Conservation (phyloP, 1,140 invertebrate species). For the Caenorhabditis tropicalis region DNA sequence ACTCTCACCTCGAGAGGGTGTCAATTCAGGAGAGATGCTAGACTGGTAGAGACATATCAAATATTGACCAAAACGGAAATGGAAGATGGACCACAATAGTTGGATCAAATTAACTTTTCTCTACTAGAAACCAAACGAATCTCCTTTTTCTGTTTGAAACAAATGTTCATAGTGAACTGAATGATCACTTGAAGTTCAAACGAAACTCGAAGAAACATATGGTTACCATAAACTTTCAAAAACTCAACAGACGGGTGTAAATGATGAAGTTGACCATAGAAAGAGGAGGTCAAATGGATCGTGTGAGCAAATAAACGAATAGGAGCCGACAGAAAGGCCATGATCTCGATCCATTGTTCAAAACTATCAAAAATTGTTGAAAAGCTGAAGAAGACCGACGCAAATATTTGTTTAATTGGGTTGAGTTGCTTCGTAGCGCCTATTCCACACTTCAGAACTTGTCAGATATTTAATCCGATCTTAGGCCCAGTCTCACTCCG, state of each 20-base stretch:
- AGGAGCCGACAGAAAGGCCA: slow-evolving; percentile 2
- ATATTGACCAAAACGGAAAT: slow-evolving; percentile 43
- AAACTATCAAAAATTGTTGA: slow-evolving; percentile 33
- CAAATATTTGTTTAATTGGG: slow-evolving; percentile 45
- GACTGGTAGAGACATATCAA: slow-evolving; percentile 36
- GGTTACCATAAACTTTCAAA: not conserved
- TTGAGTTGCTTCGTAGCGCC: not conserved
- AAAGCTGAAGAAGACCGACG: not conserved
- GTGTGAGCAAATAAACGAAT: slow-evolving; percentile 13
- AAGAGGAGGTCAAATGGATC: not conserved
- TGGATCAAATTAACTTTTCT: not conserved
- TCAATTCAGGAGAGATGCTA: slow-evolving; percentile 21
- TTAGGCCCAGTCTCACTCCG: not conserved
- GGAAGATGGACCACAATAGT: slow-evolving; percentile 15
- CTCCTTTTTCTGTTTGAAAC: not conserved
- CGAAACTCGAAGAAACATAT: not conserved
- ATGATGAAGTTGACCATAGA: not conserved
- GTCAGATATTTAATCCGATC: slow-evolving; percentile 8
- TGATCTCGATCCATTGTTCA: slow-evolving; percentile 34
- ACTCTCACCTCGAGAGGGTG: not conserved
- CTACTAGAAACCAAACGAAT: not conserved
- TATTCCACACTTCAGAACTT: slow-evolving; percentile 17
- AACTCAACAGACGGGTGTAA: not conserved
- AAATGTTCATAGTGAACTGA: too few species aligned
- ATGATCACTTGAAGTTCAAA: not conserved